phyloP scores from a whole-genome alignment of 2,797 vertebrate species.

The Sebastes hopkinsi region DNA sequence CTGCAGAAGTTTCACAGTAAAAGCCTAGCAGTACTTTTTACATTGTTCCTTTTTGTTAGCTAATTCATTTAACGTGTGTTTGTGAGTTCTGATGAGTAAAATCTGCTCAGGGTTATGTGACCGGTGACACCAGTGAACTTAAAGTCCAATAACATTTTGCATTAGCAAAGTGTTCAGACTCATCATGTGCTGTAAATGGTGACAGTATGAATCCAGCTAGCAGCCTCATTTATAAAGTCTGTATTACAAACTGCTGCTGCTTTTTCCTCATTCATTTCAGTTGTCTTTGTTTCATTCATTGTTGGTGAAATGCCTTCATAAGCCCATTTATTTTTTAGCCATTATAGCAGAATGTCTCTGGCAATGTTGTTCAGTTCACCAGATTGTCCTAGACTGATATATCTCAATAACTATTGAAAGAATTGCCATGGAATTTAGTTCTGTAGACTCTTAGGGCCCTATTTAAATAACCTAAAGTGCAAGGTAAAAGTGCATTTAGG shows the following conservation, averaged over 20 bases:
- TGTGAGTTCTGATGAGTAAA: no score
- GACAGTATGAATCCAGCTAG: neutral
- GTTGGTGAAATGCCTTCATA: neutral
- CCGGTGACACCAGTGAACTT: no score
- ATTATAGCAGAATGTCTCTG: no score
- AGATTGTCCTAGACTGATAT: neutral
- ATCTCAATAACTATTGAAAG: neutral
- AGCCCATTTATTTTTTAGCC: no score
- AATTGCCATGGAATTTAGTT: neutral
- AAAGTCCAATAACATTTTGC: no score
- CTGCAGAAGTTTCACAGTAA: neutral
- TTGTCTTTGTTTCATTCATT: neutral
- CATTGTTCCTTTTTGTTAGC: no score
- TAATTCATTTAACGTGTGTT: neutral
- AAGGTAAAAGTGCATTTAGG: no score
- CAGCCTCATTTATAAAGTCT: neutral
- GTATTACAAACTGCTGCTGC: neutral
- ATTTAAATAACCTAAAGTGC: no score
- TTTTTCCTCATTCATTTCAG: neutral
- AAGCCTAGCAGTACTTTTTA: no score
- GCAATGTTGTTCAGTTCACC: neutral
- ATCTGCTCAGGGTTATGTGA: no score
- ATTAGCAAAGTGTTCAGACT: neutral
- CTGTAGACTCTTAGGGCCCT: no score
- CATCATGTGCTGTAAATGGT: neutral